These are phyloP conservation scores for Alethe castanea DNA, from an alignment of 2,113 vertebrate species.

Conservation along the genomic window DNA sequence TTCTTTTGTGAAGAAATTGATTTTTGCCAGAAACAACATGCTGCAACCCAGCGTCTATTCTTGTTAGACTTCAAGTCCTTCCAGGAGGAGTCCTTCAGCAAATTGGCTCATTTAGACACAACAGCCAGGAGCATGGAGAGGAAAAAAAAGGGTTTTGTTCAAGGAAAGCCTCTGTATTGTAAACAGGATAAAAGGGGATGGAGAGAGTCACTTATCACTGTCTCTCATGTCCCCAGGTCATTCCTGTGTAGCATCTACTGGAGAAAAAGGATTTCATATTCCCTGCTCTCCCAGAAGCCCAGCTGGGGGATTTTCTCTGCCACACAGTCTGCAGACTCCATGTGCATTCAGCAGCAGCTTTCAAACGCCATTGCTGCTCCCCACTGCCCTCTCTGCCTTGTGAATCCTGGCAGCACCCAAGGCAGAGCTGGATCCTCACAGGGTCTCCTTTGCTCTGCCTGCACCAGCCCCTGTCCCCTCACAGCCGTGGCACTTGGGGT, in stretches of 20 bases:
- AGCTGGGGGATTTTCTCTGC: conserved; percentile 52
- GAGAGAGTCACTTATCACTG: conserved; percentile 74
- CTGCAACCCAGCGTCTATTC: neutral
- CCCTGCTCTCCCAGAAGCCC: conserved; percentile 32
- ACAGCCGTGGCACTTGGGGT: neutral
- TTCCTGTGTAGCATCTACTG: conserved; percentile 50
- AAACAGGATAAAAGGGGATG: conserved; percentile 81
- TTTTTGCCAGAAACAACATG: conserved; percentile 19
- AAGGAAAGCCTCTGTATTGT: conserved; percentile 80
- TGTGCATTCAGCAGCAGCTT: neutral
- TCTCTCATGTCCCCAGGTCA: conserved; percentile 78
- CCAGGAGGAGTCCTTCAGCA: conserved; percentile 60
- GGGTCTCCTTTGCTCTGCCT: neutral
- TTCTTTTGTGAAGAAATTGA: conserved; percentile 6
- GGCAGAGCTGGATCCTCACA: neutral
- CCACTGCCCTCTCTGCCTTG: neutral
- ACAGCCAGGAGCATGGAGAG: conserved; percentile 72
- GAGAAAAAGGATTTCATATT: conserved; percentile 58
- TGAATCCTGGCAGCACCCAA: neutral
- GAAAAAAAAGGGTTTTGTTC: conserved; percentile 60
- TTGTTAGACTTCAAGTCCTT: conserved; percentile 26
- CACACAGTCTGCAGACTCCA: conserved; percentile 25
- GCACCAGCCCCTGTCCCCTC: neutral
- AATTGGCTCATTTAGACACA: conserved; percentile 75
- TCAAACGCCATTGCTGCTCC: neutral